A percentile compares a stretch with the other conserved stretches of the same genome.
Evolutionary conservation across 2,888 invertebrate species (phyloP).

Genomic region (Ophion slaviceki): DNA sequence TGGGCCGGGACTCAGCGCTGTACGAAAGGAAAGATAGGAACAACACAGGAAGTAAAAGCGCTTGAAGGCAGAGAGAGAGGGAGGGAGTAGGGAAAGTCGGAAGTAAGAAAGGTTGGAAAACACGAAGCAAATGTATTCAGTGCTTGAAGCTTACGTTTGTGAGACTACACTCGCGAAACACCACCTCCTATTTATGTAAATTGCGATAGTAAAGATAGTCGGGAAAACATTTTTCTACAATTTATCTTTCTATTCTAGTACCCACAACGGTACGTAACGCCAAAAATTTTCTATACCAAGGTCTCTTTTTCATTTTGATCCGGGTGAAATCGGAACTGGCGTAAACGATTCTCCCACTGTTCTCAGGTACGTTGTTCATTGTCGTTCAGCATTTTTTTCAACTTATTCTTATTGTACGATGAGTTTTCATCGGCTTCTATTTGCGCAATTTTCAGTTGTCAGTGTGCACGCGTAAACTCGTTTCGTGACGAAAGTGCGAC

Average conservation of each 20-base stretch:
- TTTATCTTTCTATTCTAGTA: neutral
- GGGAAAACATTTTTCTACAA: neutral
- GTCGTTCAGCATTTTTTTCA: too few species aligned
- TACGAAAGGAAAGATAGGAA: neutral
- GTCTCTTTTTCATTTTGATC: neutral
- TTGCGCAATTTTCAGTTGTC: neutral
- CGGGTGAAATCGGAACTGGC: too few species aligned
- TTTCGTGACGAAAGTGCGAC: neutral
- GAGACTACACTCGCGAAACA: constrained; percentile 1
- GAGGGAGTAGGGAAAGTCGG: neutral
- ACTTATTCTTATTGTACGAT: too few species aligned
- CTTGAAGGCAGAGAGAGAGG: neutral
- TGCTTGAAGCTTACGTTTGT: constrained; percentile 3
- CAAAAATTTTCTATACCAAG: neutral
- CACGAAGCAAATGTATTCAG: neutral
- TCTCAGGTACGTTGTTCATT: neutral
- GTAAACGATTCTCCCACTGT: neutral
- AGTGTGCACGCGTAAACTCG: neutral
- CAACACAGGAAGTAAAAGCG: constrained; percentile 3
- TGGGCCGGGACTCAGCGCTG: constrained; percentile 7
- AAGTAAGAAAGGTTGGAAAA: constrained; percentile 17
- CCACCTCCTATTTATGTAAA: constrained; percentile 28
- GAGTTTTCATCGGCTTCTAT: neutral
- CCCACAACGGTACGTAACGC: neutral
- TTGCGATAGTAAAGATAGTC: neutral